Evolutionary conservation across 35 echinoderm and acorn worm species (phyloP), one percentile per base, ranked within the genome.

Genomic region (Heliocidaris erythrogramma): DNA sequence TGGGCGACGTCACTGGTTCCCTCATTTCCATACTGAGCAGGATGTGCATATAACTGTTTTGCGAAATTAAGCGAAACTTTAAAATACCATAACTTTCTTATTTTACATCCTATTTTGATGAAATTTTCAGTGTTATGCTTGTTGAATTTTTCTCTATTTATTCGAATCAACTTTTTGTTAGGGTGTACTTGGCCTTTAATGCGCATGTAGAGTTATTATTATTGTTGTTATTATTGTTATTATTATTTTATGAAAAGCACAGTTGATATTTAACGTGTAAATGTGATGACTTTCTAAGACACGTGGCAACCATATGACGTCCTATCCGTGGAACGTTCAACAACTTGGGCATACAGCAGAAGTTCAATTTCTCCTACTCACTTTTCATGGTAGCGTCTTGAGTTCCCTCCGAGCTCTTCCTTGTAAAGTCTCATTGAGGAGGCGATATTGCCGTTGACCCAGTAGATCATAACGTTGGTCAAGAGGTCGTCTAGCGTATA

Each of bases 401-500:
- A 92, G 13, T 59, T 92, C 10, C 91, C 94, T 59, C 86, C 94
- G 47, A 98, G 48, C 21, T 92, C 92, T 32, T 98, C 97, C 31
- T 98, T 98, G 92, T 98, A 98, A 5, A 98, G 16, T 29, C 97
- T 95, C 97, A 96, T 95, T 18, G 95, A 96, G 10, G 97, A 98
- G 10, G 97, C 95, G 48, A 98, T 98, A 31, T 94, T 88, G 0
- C 93, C 96, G 6, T 86, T 95, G 5, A 99, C 94, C 98, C 98
- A 99, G 84, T 99, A 99, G 7, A 99, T 93, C 98, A 99, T 99
- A 30, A 99, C 90, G 31, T 99, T 99, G 78, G 94, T 99, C 42
- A 99, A 56, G 12, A 99, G 71, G 30, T 99, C 96, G 90, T 99
- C 98, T 30, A 95, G 88, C 8, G 88, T 88, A 85, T 88, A 98